Base-by-base conservation (phyloP, 2,797 vertebrate genomes). In the Benthosema pterotum region DNA sequence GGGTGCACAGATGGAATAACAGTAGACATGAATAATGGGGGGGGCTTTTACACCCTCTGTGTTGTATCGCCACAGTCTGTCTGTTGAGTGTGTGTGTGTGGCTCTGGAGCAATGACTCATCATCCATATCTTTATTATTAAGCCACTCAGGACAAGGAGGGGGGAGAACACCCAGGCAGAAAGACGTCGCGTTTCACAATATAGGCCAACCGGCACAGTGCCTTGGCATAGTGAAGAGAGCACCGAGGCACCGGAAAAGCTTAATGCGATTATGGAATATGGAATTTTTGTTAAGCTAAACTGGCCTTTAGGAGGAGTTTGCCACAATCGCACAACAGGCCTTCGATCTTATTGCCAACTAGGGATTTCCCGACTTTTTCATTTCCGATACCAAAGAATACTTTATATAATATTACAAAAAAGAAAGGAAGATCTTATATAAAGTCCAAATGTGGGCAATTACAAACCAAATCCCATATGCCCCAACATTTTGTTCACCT, bases 21-120 rank as follows among this genome's bases (percentile, higher is more conserved):
- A 46, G 67, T 16, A 56, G 16, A 61, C 32, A 71, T 71, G 50
- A 64, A 50, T 49, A 25, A 32, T 25, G 12, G 46, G n/a, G n/a
- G n/a, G n/a, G n/a, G 13, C 52, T 18, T 22, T 46, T 43, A 19
- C n/a, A 18, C 18, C n/a, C 58, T 47, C 42, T n/a, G 28, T 11
- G 18, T 57, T 15, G n/a, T n/a, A 47, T 2, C 19, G 16, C 25
- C 8, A 38, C 32, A 8, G 6, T 42, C 22, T 18, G 47, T 3
- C 7, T 17, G 15, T 17, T 7, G 13, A 38, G 2, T 11, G 19
- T 42, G 18, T 49, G 4, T 18, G 25, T 51, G 43, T 45, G 32
- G 8, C 8, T 38, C 22, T 51, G 13, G 19, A 53, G n/a, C 8
- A 15, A 59, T 64, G 56, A 65, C 52, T 71, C 56, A 60, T 56